Evolutionary conservation across 2,797 vertebrate genomes (phyloP).

Genomic region (Parauchenoglanis ngamensis): DNA sequence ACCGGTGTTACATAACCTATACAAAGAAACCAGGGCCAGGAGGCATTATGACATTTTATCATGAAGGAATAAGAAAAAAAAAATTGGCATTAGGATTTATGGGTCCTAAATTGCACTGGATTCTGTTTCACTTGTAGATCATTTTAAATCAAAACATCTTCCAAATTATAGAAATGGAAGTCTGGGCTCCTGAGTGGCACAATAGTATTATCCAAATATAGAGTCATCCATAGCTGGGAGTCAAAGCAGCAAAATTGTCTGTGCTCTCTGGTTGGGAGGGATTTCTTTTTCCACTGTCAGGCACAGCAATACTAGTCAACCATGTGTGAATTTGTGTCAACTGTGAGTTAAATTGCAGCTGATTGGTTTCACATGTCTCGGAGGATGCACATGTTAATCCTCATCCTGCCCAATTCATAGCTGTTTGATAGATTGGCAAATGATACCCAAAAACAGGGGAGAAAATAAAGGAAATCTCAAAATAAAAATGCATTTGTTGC

Average conservation of each 20-base stretch:
- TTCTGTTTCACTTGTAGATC: background rate
- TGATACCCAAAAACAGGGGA: background rate
- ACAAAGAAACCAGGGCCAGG: background rate
- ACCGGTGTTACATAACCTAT: slow-evolving; percentile 7
- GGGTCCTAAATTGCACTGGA: background rate
- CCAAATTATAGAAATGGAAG: background rate
- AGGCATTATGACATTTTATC: background rate
- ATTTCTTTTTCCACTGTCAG: background rate
- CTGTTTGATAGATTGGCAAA: background rate
- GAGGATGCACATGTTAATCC: background rate
- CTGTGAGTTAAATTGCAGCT: background rate
- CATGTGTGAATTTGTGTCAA: background rate
- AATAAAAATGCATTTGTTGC: background rate
- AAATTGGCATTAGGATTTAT: background rate
- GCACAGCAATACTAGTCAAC: background rate
- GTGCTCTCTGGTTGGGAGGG: background rate
- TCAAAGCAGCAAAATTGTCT: background rate
- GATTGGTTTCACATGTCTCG: background rate
- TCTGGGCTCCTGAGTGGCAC: background rate
- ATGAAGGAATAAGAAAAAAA: background rate
- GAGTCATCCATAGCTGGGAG: background rate
- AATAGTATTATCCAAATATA: background rate
- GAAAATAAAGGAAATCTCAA: background rate
- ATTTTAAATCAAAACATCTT: background rate
- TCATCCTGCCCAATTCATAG: background rate